Conservation (phyloP, 23 tunicate genomes). For the Ascidia mentula region DNA sequence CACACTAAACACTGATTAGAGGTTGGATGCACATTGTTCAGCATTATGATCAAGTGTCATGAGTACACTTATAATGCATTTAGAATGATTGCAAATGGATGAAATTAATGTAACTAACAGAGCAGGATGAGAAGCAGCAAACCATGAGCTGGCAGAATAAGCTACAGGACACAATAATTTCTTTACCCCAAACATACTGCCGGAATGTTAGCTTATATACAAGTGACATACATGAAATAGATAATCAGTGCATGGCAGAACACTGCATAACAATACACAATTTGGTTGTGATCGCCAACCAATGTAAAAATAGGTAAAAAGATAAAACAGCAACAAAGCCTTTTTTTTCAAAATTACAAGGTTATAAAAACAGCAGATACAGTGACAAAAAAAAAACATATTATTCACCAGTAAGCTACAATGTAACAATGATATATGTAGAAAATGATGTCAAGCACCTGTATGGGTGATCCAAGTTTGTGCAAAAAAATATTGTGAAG, state of each 20-base stretch:
- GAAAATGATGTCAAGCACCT: not conserved
- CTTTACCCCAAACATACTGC: not conserved
- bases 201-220: not conserved
- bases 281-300: not conserved
- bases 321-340: not conserved
- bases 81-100: not conserved
- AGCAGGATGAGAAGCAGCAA: not conserved
- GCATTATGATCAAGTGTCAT: not conserved
- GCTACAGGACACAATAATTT: not conserved
- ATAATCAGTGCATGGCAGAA: not conserved
- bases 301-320: not conserved
- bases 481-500: slow-evolving; percentile 1
- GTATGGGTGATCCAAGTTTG: not conserved
- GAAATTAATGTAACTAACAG: not conserved
- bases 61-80: not conserved
- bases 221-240: not conserved
- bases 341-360: not conserved
- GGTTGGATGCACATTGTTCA: not conserved
- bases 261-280: slow-evolving; percentile 6
- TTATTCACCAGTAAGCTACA: not conserved
- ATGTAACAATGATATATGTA: not conserved
- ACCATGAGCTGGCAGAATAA: not conserved
- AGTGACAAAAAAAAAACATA: not conserved
- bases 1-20: slow-evolving; percentile 1
- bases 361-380: not conserved